phyloP scores from a whole-genome alignment of 2,113 vertebrate genomes.

The Aspidoscelis tigris region DNA sequence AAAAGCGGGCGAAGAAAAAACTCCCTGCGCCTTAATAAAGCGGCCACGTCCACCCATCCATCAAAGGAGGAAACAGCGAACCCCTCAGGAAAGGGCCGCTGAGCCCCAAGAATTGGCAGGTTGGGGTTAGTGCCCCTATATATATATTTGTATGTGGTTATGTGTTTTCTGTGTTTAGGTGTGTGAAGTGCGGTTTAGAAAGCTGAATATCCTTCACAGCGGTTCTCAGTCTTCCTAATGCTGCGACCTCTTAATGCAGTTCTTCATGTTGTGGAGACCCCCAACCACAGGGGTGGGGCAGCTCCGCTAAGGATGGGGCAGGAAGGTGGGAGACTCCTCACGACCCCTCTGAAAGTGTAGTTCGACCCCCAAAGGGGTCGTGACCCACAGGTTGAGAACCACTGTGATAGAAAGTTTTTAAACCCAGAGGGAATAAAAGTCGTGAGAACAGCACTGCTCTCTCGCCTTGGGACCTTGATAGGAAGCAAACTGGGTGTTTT shows the following conservation, averaged over 20 bases:
- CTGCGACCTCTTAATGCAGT: no score
- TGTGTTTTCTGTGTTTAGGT: background rate
- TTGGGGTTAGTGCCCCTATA: background rate
- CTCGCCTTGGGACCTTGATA: slow-evolving; percentile 34
- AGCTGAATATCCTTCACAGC: rapidly evolving
- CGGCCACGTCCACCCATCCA: background rate
- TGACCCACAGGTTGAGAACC: no score
- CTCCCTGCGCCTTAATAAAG: background rate
- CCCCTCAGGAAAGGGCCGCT: background rate
- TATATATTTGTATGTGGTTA: no score
- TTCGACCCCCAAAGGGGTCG: no score
- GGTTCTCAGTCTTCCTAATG: no score
- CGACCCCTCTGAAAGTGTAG: no score
- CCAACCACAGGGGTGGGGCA: no score
- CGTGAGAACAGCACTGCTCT: background rate
- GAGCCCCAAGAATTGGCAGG: background rate
- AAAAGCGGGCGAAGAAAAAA: no score
- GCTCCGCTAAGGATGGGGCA: no score
- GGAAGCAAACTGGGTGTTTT: background rate
- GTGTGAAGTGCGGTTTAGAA: background rate
- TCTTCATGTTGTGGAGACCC: no score
- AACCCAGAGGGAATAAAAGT: background rate
- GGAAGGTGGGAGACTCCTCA: no score
- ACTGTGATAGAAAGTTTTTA: no score
- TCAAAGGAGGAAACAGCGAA: slow-evolving; percentile 9